These are phyloP conservation scores for Melikaiella ostensackeni DNA, from an alignment of 2,888 invertebrate species.

Conservation along the genomic window DNA sequence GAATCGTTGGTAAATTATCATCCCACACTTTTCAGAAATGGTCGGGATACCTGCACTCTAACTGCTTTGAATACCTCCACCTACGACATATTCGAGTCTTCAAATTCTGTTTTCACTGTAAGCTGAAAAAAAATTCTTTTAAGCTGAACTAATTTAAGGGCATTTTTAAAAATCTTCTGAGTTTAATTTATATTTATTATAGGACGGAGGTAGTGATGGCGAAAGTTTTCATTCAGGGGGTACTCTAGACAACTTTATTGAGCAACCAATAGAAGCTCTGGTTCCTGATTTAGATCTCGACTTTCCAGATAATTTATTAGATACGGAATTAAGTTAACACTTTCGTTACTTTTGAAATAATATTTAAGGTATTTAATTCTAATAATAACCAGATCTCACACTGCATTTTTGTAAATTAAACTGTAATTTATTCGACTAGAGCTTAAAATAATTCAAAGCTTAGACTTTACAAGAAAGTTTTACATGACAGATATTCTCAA, in stretches of 20 bases:
- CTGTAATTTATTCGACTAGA: conserved; percentile 11
- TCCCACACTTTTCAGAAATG: conserved; percentile 33
- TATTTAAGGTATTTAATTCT: background rate
- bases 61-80: conserved; percentile 36
- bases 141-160: background rate
- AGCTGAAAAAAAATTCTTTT: background rate
- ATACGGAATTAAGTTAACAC: conserved; percentile 30
- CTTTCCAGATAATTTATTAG: conserved; percentile 20
- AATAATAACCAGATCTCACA: conserved; percentile 5
- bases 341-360: background rate
- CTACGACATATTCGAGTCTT: conserved; percentile 23
- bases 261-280: conserved; percentile 20
- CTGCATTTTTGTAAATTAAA: background rate
- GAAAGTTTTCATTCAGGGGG: conserved; percentile 28
- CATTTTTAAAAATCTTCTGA: background rate
- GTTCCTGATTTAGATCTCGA: conserved; percentile 30
- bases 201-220: conserved; percentile 34
- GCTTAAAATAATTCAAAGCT: background rate
- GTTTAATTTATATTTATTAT: too few relatives aligned
- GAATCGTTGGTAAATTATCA: conserved; percentile 30
- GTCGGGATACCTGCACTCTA: conserved; percentile 24
- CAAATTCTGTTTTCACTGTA: conserved; percentile 30
- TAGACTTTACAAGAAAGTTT: background rate
- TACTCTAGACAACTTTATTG: conserved; percentile 30
- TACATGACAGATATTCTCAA: background rate